Percentiles rank a stretch among this genome's conserved stretches.
These are phyloP conservation scores for Chloropsis cyanopogon DNA, from an alignment of 2,113 vertebrate genomes.

Conservation along the genomic window DNA sequence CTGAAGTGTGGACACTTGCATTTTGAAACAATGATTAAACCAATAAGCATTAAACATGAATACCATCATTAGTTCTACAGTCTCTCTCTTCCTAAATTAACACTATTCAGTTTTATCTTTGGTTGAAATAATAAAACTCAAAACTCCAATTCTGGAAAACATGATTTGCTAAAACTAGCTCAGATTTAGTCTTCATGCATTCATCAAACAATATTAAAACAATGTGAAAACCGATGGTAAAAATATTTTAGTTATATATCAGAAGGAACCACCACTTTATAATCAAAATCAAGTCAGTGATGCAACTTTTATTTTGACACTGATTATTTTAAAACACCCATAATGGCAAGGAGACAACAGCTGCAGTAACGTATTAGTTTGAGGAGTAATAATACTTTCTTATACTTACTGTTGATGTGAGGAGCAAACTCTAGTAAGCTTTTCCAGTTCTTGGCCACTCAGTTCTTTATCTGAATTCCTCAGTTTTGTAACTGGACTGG, in stretches of 20 bases:
- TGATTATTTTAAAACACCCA: not conserved
- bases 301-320: not conserved
- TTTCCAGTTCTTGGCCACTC: slow-evolving; percentile 79
- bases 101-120: not conserved
- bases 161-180: not conserved
- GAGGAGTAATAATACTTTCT: not conserved
- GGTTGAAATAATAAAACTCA: not conserved
- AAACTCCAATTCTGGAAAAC: not conserved
- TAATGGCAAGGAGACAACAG: not conserved
- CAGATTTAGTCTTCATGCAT: not conserved
- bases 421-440: slow-evolving; percentile 84
- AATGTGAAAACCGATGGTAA: not conserved
- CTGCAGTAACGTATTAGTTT: not conserved
- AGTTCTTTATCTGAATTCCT: slow-evolving; percentile 69
- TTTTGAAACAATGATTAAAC: not conserved
- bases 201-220: not conserved
- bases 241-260: not conserved
- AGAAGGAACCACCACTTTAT: not conserved
- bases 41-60: not conserved
- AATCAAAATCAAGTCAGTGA: not conserved
- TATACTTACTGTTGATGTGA: slow-evolving; percentile 88
- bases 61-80: not conserved
- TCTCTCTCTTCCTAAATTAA: not conserved
- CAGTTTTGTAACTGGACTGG: not conserved
- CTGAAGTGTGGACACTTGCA: not conserved